phyloP scores from a whole-genome alignment of 2,113 vertebrate genomes.

The Hyaena hyaena region DNA sequence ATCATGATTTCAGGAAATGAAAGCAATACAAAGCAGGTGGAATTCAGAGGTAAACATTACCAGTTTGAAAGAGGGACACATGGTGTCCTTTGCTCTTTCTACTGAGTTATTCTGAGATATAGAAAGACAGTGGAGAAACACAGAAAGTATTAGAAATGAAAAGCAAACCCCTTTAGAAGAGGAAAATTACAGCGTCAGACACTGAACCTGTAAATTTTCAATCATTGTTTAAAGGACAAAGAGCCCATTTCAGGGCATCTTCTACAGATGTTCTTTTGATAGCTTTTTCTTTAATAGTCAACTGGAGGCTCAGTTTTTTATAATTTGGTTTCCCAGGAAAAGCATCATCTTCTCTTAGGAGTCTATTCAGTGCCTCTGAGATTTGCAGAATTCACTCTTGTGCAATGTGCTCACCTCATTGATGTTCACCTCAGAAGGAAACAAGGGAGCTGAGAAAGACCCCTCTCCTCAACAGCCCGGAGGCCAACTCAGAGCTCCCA shows the following conservation, averaged over 20 bases:
- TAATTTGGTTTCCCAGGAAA: conserved; percentile 46
- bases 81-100: neutral
- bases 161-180: neutral
- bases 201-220: conserved; percentile 47
- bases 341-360: conserved; percentile 24
- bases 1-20: neutral
- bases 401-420: neutral
- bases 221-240: conserved; percentile 49
- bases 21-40: neutral
- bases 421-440: neutral
- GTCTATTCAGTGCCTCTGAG: neutral
- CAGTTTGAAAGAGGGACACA: neutral
- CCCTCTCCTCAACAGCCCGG: neutral
- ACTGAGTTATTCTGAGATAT: conserved; percentile 17
- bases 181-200: conserved; percentile 51
- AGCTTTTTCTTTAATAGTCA: conserved; percentile 54
- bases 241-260: conserved; percentile 1
- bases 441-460: neutral
- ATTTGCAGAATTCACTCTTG: neutral
- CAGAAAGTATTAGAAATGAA: conserved; percentile 11
- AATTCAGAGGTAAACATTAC: neutral
- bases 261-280: conserved; percentile 55
- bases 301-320: conserved; percentile 1
- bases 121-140: conserved; percentile 39
- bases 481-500: neutral